Base-by-base conservation (phyloP, 1,140 invertebrate genomes). In the Drosophila nasuta region DNA sequence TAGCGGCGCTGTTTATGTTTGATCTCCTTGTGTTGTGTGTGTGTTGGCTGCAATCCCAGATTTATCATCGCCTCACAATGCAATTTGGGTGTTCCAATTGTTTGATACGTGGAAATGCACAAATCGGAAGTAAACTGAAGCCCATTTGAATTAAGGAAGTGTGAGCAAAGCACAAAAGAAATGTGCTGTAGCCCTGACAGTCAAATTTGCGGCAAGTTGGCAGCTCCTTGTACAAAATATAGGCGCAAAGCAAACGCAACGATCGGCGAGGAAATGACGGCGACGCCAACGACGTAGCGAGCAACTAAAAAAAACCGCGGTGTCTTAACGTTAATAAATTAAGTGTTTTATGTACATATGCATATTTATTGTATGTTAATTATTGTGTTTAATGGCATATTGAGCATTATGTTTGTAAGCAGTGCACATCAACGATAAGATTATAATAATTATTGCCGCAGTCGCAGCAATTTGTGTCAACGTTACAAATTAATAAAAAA, bases 81-180 rank as follows among this genome's bases (percentile, higher is more conserved):
- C 76, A 78, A 25, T 82, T 78, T 86, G 82, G 82, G 82, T 86
- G 82, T 86, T 81, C 75, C 79, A 77, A 77, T 86, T 86, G 78
- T 86, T 87, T 82, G 73, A 82, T 88, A 81, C 81, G 62, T 43
- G 52, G 81, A 85, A 85, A 57, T 51, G 45, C 48, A 59, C 64
- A 72, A 79, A 82, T 87, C 82, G 83, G 82, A 88, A 82, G 79
- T 86, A 67, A 79, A 72, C 69, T 51, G 20, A 45, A 58, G 59
- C 52, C 51, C 41, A 75, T 70, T 75, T 63, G 72, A 70, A 70
- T 69, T 54, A 52, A 51, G 65, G 49, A 74, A 74, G 43, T 69
- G 15, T 1, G 3, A 5, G 41, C 38, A 17, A 33, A 5, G 20
- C 20, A 43, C 10, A n/a, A 56, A 17, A 46, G 8, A 60, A 13